phyloP scores from a whole-genome alignment of 1,140 invertebrate species.

The Nephila pilipes region DNA sequence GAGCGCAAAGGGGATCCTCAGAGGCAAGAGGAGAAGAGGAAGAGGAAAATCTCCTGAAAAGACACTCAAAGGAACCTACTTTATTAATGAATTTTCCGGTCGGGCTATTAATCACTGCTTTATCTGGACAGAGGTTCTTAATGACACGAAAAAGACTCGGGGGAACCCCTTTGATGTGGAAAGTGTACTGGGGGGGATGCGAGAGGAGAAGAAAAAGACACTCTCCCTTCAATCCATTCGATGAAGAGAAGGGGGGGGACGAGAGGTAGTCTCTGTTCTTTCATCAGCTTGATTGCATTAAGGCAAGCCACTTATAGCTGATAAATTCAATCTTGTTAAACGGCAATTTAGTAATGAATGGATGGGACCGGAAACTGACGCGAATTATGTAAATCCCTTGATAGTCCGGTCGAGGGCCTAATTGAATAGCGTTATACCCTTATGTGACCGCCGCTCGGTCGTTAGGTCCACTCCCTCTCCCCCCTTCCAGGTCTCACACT shows the following conservation, averaged over 20 bases:
- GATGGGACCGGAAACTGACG: slow-evolving; percentile 58
- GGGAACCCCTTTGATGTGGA: slow-evolving; percentile 75
- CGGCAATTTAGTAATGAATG: slow-evolving; percentile 78
- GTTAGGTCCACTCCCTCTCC: background rate
- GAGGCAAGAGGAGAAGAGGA: slow-evolving; percentile 32
- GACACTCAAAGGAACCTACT: slow-evolving; percentile 68
- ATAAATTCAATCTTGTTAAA: slow-evolving; percentile 78
- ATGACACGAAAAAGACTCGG: slow-evolving; percentile 76
- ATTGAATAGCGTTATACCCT: slow-evolving; percentile 65
- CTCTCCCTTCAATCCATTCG: slow-evolving; percentile 30
- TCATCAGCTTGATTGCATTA: slow-evolving; percentile 77
- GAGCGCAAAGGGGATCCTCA: slow-evolving; percentile 50
- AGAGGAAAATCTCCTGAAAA: slow-evolving; percentile 19
- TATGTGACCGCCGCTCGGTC: slow-evolving; percentile 51
- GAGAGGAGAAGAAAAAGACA: slow-evolving; percentile 25
- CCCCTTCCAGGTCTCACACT: background rate
- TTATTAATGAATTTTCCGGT: slow-evolving; percentile 74
- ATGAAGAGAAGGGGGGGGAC: slow-evolving; percentile 29
- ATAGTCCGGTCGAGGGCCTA: slow-evolving; percentile 70
- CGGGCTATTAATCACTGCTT: slow-evolving; percentile 76
- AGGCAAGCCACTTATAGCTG: slow-evolving; percentile 76
- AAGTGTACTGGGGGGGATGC: background rate
- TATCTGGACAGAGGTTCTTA: slow-evolving; percentile 75
- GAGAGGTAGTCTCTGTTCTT: slow-evolving; percentile 67
- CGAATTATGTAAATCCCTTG: slow-evolving; percentile 77